phyloP scores from a whole-genome alignment of 2,797 vertebrate species.

The Pangasius djambal region DNA sequence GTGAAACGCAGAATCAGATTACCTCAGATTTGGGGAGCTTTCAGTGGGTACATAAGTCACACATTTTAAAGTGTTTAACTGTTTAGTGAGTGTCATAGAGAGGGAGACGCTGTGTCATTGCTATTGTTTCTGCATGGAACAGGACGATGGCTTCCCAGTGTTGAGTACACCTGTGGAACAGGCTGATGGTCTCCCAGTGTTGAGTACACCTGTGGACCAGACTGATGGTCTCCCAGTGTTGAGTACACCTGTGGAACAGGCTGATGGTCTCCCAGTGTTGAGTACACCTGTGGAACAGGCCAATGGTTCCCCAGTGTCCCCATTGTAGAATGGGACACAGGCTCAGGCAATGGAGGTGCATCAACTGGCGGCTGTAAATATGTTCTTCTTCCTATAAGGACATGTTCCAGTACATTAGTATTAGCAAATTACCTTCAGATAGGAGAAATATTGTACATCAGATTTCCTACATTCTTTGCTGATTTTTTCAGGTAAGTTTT shows the following conservation, averaged over 20 bases:
- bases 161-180: conserved; percentile 15
- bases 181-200: conserved; percentile 15
- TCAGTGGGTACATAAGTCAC: background rate
- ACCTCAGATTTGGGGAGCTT: background rate
- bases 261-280: conserved; percentile 11
- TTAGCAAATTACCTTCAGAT: background rate
- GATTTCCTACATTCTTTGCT: background rate
- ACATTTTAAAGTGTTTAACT: background rate
- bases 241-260: conserved; percentile 28
- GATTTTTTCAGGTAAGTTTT: background rate
- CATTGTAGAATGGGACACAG: background rate
- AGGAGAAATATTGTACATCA: background rate
- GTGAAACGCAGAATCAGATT: background rate
- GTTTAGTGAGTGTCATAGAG: background rate
- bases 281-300: conserved; percentile 21
- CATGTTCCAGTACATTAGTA: background rate
- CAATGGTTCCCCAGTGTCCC: background rate
- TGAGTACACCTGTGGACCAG: conserved; percentile 25
- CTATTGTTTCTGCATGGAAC: conserved; percentile 30
- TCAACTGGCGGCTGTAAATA: background rate
- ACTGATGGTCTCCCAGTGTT: background rate
- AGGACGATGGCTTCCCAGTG: conserved; percentile 13
- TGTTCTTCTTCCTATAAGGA: conserved; percentile 7
- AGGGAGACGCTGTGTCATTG: background rate
- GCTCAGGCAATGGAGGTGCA: background rate